Conservation (phyloP, 2,113 vertebrate species). For the Pagrus major region DNA sequence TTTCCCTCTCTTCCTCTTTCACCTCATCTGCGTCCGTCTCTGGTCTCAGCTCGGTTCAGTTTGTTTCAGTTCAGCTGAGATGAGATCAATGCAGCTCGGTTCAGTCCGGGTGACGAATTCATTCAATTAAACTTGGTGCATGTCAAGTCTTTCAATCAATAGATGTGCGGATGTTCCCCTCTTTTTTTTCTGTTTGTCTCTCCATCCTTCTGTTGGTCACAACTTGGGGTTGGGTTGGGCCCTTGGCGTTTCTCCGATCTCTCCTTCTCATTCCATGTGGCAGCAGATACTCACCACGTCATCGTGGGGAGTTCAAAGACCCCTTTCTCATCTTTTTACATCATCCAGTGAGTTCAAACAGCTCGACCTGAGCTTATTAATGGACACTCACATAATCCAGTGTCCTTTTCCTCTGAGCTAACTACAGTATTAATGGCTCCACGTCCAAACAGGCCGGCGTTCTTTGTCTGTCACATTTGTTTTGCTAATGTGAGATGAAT, state of each 20-base stretch:
- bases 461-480: slow-evolving; percentile 68
- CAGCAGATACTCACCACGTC: slow-evolving; percentile 21
- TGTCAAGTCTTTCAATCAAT: neutral
- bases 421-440: slow-evolving; percentile 39
- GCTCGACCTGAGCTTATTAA: slow-evolving; percentile 45
- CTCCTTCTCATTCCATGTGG: slow-evolving; percentile 1
- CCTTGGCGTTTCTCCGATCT: slow-evolving; percentile 7
- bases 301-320: slow-evolving; percentile 12
- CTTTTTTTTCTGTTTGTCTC: neutral
- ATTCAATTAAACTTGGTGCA: neutral
- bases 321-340: slow-evolving; percentile 16
- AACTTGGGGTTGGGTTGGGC: slow-evolving; percentile 36
- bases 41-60: slow-evolving; percentile 23
- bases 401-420: slow-evolving; percentile 30
- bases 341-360: slow-evolving; percentile 24
- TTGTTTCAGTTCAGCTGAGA: slow-evolving; percentile 39
- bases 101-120: neutral
- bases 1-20: too few species aligned
- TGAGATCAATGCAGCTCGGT: slow-evolving; percentile 28
- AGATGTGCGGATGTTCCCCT: neutral
- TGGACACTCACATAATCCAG: slow-evolving; percentile 21
- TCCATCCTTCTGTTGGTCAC: slow-evolving; percentile 33
- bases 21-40: slow-evolving; percentile 21
- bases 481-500: slow-evolving; percentile 78
- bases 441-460: slow-evolving; percentile 14